These are phyloP conservation scores for Drosophila hawaiiensis DNA, from an alignment of 2,888 invertebrate genomes.

Conservation along the genomic window DNA sequence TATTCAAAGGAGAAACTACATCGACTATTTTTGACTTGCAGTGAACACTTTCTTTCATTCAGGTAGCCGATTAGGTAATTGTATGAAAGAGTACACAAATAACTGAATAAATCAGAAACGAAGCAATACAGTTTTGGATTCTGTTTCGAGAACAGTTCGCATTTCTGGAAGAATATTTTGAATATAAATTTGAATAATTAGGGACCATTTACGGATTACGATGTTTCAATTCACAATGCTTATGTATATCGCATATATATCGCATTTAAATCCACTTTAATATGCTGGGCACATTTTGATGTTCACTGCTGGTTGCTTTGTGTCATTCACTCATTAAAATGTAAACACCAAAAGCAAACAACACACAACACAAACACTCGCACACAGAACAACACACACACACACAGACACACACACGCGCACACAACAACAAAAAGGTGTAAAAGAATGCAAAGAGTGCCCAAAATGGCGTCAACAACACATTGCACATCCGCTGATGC, in stretches of 20 bases:
- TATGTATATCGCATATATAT: neutral
- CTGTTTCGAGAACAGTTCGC: neutral
- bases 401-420: neutral
- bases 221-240: neutral
- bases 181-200: neutral
- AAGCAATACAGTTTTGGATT: neutral
- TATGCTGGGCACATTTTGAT: neutral
- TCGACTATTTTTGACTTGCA: neutral
- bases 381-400: neutral
- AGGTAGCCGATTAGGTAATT: neutral
- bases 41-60: too few relatives aligned
- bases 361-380: neutral
- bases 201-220: neutral
- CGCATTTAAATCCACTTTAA: neutral
- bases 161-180: neutral
- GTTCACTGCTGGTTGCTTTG: conserved; percentile 12
- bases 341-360: conserved; percentile 40
- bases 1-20: neutral
- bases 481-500: conserved; percentile 73
- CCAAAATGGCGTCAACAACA: conserved; percentile 68
- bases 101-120: neutral
- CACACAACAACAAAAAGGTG: conserved; percentile 9
- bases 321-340: conserved; percentile 31
- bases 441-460: conserved; percentile 22
- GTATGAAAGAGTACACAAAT: neutral